Base-by-base conservation (phyloP, 2,888 invertebrate species). In the Microdon myrmicae region DNA sequence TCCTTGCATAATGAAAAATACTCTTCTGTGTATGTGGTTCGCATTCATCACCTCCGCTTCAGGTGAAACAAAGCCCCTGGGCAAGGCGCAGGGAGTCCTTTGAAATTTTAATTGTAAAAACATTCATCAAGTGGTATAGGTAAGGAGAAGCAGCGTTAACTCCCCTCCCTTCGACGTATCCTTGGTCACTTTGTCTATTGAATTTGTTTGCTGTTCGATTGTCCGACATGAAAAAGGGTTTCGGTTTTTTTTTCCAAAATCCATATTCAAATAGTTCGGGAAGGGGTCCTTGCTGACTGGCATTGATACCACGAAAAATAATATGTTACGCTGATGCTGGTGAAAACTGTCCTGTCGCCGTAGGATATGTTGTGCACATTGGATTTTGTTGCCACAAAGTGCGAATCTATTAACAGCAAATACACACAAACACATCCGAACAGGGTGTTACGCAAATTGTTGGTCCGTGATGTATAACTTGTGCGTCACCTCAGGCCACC, bases 11-110 rank as follows among this genome's bases (percentile, higher is more conserved):
- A 14, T 20, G 29, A 41, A 41, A 12, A 41, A 28, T 26, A n/a
- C n/a, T n/a, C n/a, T n/a, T n/a, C n/a, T n/a, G n/a, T n/a, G n/a
- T n/a, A n/a, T n/a, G n/a, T n/a, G n/a, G n/a, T n/a, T n/a, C n/a
- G 49, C 45, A 61, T 51, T 56, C 64, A 53, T 64, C 64, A 64
- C 64, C 64, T 64, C 64, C 64, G 58, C 64, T 64, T 64, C 58
- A 64, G 64, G 64, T 64, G 64, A 64, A 29, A 29, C 28, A 16
- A 12, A 28, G n/a, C 8, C 17, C 23, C 12, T 28, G 9, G n/a
- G 19, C 19, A 32, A 14, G 20, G 4, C n/a, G 13, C 5, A 23
- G 3, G 17, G 6, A 34, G 20, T 19, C 22, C 44, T 45, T 39
- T 45, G 28, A 16, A 31, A 38, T 32, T 56, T 14, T 14, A 31